Base-by-base conservation (phyloP, 2,113 vertebrate species). In the Salvator merianae region DNA sequence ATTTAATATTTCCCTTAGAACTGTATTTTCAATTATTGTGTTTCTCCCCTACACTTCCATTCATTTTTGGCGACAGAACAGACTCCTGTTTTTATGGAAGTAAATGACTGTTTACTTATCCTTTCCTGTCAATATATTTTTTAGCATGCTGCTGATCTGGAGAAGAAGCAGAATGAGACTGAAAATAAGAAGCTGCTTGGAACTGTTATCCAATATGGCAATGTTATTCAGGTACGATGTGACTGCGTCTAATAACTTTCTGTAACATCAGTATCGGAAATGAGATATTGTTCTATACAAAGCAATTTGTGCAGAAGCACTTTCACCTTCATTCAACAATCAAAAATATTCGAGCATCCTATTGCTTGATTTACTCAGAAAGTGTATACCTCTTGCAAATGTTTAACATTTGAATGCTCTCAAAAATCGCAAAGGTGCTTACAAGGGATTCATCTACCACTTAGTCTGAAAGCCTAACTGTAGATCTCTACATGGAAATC, bases 91-190 rank as follows among this genome's bases (percentile, higher is more conserved):
- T 77, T 88, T 2, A 47, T 7, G 0, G 2, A 66, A 76, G 63
- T 0, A 0, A 30, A 7, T 18, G 3, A 30, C 77, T 81, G 66
- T 7, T 36, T 12, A 2, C 3, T 70, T 2, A 43, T 74, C 4
- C 9, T 79, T 62, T 20, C 59, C 59, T 63, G 55, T 22, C 50
- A 59, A 36, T 30, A 5, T 47, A n/a, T 88, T 59, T 91, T 68
- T 63, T 4, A 99, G 99, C 99, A 99, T 43, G 99, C 99, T 0
- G 98, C 99, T 4, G 99, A 99, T 93, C 88, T 99, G 93, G 99
- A 99, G 84, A 99, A 99, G 96, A 99, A 99, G 84, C 99, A 99
- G 90, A 99, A 99, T 0, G 99, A 99, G 89, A 99, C 99, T 0
- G 99, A 99, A 80, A 99, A 99, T 95, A 97, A 97, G 82, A 99